These are phyloP conservation scores for Poecilia picta DNA, from an alignment of 2,797 vertebrate species.

Conservation along the genomic window DNA sequence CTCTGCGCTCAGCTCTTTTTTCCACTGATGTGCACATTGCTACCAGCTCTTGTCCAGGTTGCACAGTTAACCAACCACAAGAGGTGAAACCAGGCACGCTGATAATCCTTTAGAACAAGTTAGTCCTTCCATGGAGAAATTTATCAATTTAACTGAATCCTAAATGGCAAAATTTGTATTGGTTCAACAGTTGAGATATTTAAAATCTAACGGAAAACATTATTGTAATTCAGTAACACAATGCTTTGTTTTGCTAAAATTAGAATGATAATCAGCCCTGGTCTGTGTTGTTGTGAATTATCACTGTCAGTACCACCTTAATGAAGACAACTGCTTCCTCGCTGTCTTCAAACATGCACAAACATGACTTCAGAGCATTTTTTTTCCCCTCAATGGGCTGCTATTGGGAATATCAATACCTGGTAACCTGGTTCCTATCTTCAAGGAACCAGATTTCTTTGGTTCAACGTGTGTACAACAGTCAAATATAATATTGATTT, in stretches of 20 bases:
- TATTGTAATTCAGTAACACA: background rate
- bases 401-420: background rate
- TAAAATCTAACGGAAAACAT: background rate
- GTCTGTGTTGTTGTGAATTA: background rate
- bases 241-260: background rate
- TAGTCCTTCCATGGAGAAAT: background rate
- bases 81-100: background rate
- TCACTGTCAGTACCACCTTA: background rate
- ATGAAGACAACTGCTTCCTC: background rate
- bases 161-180: background rate
- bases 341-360: background rate
- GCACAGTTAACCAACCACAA: background rate
- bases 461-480: background rate
- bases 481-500: constrained; percentile 1
- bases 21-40: background rate
- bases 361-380: background rate
- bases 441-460: background rate
- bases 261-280: background rate
- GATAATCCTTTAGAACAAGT: background rate
- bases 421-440: background rate
- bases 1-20: background rate
- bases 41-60: background rate
- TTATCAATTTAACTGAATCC: background rate
- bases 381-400: background rate
- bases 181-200: background rate